Conservation (phyloP, 2,113 vertebrate genomes). For the Ochotona curzoniae region DNA sequence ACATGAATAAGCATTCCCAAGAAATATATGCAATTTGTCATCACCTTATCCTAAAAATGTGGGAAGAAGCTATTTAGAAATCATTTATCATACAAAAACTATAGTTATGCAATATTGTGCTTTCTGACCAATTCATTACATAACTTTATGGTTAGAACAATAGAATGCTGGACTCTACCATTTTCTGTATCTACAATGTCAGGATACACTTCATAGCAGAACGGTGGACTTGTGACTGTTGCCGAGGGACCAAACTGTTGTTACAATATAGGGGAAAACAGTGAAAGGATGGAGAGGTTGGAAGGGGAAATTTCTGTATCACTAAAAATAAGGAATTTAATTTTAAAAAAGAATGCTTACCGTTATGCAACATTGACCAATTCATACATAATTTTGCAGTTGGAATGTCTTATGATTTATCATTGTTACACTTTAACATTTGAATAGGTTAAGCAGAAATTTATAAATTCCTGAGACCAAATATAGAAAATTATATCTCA, state of each 20-base stretch:
- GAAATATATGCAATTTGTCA: neutral
- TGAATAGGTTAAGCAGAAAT: constrained; percentile 46
- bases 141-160: neutral
- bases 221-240: too few species aligned
- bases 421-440: constrained; percentile 51
- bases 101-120: neutral
- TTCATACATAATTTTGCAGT: constrained; percentile 23
- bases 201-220: too few species aligned
- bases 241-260: too few species aligned
- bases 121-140: constrained; percentile 9
- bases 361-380: neutral
- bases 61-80: neutral
- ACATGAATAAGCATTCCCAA: neutral
- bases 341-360: too few species aligned
- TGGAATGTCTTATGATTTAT: constrained; percentile 42
- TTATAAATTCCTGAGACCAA: constrained; percentile 35
- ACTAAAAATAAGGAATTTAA: too few species aligned
- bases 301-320: too few species aligned
- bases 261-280: too few species aligned
- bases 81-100: too few species aligned
- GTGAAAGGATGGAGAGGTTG: too few species aligned
- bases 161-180: too few species aligned
- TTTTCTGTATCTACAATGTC: too few species aligned
- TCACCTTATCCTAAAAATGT: neutral
- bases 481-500: constrained; percentile 49